These are phyloP conservation scores for Stichopus chloronotus DNA, from an alignment of 35 echinoderm and acorn worm species.

Conservation along the genomic window DNA sequence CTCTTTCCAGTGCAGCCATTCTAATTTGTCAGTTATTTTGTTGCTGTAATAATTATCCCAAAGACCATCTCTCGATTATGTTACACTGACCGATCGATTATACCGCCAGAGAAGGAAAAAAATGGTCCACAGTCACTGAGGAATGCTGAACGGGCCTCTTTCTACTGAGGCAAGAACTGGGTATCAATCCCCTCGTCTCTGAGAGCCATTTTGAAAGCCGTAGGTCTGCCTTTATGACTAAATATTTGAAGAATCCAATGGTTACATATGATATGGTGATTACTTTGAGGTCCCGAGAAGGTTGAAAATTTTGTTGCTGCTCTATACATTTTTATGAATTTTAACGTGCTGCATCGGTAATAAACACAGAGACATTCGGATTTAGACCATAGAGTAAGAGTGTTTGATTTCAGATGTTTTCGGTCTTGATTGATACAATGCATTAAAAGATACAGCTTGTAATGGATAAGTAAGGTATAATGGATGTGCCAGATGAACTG, in stretches of 20 bases:
- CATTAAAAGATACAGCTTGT: too few relatives aligned
- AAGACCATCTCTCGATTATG: neutral
- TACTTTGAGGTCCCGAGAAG: neutral
- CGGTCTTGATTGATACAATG: too few relatives aligned
- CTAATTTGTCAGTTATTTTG: neutral
- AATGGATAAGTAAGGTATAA: too few relatives aligned
- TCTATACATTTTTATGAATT: neutral
- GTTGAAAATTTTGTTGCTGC: neutral
- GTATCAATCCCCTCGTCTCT: neutral
- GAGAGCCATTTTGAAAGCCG: neutral
- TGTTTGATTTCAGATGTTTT: too few relatives aligned
- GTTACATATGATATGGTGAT: conserved; percentile 1
- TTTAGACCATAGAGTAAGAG: too few relatives aligned
- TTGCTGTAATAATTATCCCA: neutral
- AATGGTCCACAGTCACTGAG: neutral
- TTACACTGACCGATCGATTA: neutral
- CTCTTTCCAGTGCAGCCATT: too few relatives aligned
- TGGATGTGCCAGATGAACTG: too few relatives aligned
- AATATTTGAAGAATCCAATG: neutral
- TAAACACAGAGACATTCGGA: too few relatives aligned
- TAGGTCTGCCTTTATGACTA: neutral
- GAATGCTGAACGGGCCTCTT: neutral
- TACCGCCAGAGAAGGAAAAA: neutral
- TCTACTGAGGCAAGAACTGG: neutral
- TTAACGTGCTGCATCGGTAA: too few relatives aligned